A percentile compares a stretch with the other conserved stretches of the same genome.
Conservation (phyloP, 2,797 vertebrate species). For the Distichodus sexfasciatus region DNA sequence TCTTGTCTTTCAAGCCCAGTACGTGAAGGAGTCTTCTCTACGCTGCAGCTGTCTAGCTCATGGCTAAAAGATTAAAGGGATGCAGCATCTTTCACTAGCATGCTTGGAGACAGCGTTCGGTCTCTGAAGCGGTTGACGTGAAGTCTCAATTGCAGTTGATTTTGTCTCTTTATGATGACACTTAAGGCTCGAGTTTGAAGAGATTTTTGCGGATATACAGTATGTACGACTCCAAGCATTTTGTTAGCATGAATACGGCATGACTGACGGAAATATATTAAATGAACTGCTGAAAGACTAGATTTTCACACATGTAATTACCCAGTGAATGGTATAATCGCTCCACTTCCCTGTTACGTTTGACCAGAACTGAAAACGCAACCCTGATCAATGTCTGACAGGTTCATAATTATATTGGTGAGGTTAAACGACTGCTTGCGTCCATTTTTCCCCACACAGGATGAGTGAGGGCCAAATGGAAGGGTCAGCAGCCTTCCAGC, state of each 20-base stretch:
- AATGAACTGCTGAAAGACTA: neutral
- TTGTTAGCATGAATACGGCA: neutral
- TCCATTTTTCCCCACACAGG: too few species aligned
- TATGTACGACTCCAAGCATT: neutral
- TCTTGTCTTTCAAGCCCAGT: neutral
- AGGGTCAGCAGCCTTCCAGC: constrained; percentile 13
- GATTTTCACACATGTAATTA: too few species aligned
- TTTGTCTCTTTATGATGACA: constrained; percentile 6
- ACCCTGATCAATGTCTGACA: constrained; percentile 18
- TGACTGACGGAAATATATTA: neutral
- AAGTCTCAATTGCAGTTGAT: constrained; percentile 8
- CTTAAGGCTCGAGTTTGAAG: neutral
- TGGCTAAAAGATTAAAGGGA: constrained; percentile 31
- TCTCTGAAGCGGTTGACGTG: constrained; percentile 13
- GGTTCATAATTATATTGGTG: constrained; percentile 18
- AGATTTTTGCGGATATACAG: neutral
- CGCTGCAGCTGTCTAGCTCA: constrained; percentile 14
- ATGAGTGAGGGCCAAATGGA: neutral
- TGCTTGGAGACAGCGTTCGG: neutral
- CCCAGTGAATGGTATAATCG: too few species aligned
- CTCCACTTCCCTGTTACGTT: too few species aligned
- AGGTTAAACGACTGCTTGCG: too few species aligned
- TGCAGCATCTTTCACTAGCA: constrained; percentile 17
- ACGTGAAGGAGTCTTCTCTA: neutral
- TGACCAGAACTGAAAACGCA: neutral